phyloP scores from a whole-genome alignment of 2,113 vertebrate species.

The Plotosus lineatus region DNA sequence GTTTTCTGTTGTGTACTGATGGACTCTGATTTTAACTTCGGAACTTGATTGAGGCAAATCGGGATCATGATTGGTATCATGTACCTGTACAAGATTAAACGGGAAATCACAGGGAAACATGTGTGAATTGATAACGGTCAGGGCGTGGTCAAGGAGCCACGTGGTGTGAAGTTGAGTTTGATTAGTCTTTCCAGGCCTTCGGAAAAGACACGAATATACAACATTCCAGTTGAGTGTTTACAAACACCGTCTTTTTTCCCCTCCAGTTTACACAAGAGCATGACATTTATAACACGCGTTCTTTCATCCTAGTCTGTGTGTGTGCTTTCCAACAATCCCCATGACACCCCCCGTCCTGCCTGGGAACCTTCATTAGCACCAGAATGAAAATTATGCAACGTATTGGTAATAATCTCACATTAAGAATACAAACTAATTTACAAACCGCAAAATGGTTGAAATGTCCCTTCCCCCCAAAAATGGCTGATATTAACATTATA shows the following conservation, averaged over 20 bases:
- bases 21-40: no score
- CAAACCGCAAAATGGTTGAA: not conserved
- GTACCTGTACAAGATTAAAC: no score
- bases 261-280: constrained; percentile 32
- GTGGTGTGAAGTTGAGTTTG: not conserved
- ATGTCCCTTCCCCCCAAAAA: not conserved
- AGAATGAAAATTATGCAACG: not conserved
- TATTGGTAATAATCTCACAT: not conserved
- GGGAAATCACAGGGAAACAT: no score
- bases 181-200: constrained; percentile 12
- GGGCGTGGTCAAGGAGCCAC: no score
- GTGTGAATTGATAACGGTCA: no score
- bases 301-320: not conserved
- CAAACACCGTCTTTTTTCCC: constrained; percentile 23
- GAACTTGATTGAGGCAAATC: no score
- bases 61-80: no score
- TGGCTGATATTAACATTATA: not conserved
- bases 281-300: not conserved
- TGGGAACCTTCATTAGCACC: not conserved
- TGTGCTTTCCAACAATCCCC: not conserved
- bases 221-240: constrained; percentile 47
- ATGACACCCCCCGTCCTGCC: no score
- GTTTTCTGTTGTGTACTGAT: no score
- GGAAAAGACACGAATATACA: not conserved
- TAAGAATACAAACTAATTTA: not conserved